A percentile compares a stretch with the other conserved stretches of the same genome.
Evolutionary conservation across 2,888 invertebrate species (phyloP).

Genomic region (Netelia virgata): DNA sequence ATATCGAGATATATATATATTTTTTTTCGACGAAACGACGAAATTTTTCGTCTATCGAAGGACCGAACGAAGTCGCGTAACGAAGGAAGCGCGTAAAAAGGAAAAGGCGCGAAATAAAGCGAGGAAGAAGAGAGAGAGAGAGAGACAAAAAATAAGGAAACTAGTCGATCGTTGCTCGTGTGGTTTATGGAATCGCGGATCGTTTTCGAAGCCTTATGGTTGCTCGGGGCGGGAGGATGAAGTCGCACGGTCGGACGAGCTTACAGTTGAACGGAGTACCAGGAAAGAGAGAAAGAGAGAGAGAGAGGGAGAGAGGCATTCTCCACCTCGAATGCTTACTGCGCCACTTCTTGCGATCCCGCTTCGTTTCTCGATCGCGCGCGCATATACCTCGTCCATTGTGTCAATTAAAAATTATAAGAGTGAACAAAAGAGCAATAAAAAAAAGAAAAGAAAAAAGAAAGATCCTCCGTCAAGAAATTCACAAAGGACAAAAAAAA

Average conservation of each 20-base stretch:
- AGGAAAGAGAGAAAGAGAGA: constrained; percentile 2
- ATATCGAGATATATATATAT: too few species aligned
- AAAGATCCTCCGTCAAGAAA: too few species aligned
- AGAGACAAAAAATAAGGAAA: background rate
- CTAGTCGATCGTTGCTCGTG: background rate
- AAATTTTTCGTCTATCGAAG: too few species aligned
- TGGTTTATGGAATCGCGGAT: too few species aligned
- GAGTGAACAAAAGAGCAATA: too few species aligned
- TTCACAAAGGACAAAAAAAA: too few species aligned
- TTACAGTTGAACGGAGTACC: background rate
- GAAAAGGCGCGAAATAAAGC: background rate
- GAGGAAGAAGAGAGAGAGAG: background rate
- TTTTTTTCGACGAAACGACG: too few species aligned
- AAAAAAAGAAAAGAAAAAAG: too few species aligned
- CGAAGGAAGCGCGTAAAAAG: background rate
- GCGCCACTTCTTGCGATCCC: background rate
- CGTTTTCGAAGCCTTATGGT: background rate
- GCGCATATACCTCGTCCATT: background rate
- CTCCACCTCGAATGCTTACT: background rate
- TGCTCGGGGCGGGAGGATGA: background rate
- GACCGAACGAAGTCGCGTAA: too few species aligned
- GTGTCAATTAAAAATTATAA: too few species aligned
- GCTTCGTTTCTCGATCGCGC: background rate
- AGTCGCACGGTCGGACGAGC: background rate
- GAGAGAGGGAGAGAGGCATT: constrained; percentile 20